These are phyloP conservation scores for Carcharodon carcharias DNA, from an alignment of 2,797 vertebrate genomes.

Conservation along the genomic window DNA sequence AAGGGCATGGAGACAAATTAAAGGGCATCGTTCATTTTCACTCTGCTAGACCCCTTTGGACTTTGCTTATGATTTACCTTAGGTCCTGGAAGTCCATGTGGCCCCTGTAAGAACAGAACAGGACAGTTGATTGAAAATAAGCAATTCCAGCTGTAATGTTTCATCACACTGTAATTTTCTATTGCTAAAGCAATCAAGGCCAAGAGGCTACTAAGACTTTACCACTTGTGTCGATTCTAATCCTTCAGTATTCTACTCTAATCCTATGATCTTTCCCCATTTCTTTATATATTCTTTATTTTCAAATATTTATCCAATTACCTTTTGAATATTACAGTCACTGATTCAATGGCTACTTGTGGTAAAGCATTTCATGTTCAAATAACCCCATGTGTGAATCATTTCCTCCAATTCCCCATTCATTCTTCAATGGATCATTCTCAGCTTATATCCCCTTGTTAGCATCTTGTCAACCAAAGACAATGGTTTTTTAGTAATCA, in stretches of 20 bases:
- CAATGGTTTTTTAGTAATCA: neutral
- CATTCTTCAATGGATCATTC: neutral
- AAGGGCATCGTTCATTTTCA: neutral
- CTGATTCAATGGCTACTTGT: neutral
- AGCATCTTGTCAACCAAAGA: neutral
- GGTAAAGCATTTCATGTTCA: neutral
- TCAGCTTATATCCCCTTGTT: neutral
- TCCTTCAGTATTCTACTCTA: neutral
- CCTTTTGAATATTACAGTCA: neutral
- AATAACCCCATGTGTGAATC: neutral
- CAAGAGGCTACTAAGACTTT: neutral
- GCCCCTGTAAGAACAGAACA: conserved; percentile 69
- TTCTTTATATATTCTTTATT: neutral
- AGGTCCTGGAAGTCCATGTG: conserved; percentile 88
- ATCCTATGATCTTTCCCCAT: neutral
- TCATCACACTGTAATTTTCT: conserved; percentile 40
- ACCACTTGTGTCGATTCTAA: neutral
- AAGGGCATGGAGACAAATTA: conserved; percentile 45
- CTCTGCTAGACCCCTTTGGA: conserved; percentile 21
- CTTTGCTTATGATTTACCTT: conserved; percentile 69
- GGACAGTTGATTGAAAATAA: neutral
- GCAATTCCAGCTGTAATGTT: conserved; percentile 44
- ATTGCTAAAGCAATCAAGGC: conserved; percentile 30
- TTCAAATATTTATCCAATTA: conserved; percentile 3
- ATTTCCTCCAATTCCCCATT: neutral